Evolutionary conservation across 2,888 invertebrate species (phyloP).

Genomic region (Villa cingulata): DNA sequence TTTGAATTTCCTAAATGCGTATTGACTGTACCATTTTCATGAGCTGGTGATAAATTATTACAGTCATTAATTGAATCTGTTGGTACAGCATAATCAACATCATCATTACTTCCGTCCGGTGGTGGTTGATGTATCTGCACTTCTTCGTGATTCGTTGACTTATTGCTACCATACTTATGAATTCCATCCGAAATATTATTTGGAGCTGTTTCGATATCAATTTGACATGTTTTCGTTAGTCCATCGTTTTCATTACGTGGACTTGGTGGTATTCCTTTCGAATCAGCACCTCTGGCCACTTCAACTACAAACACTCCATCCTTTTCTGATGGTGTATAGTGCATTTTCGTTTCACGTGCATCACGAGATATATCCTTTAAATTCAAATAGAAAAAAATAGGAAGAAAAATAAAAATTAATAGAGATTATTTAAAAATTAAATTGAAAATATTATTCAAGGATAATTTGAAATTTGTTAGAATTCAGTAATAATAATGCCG

Average conservation of each 20-base stretch:
- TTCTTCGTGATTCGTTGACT: slow-evolving; percentile 26
- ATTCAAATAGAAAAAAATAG: slow-evolving; percentile 3
- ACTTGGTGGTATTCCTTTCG: slow-evolving; percentile 31
- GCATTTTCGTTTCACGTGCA: slow-evolving; percentile 60
- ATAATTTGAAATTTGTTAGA: no score
- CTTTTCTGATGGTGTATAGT: slow-evolving; percentile 53
- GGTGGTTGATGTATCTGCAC: slow-evolving; percentile 36
- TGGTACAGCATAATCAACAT: background rate
- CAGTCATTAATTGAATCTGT: no score
- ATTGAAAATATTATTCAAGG: no score
- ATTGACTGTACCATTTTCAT: background rate
- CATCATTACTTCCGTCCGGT: slow-evolving; percentile 17
- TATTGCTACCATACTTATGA: slow-evolving; percentile 1
- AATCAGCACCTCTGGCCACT: slow-evolving; percentile 40
- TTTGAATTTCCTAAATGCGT: slow-evolving; percentile 43
- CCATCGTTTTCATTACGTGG: slow-evolving; percentile 30
- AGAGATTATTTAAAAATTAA: no score
- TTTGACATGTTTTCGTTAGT: slow-evolving; percentile 26
- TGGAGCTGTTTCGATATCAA: slow-evolving; percentile 29
- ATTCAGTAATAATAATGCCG: no score
- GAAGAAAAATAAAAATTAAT: no score
- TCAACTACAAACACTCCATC: slow-evolving; percentile 65
- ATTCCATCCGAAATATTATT: slow-evolving; percentile 7
- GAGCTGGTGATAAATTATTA: no score
- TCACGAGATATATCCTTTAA: slow-evolving; percentile 56